Evolutionary conservation across 2,797 vertebrate species (phyloP).

Genomic region (Tragopan temminckii): DNA sequence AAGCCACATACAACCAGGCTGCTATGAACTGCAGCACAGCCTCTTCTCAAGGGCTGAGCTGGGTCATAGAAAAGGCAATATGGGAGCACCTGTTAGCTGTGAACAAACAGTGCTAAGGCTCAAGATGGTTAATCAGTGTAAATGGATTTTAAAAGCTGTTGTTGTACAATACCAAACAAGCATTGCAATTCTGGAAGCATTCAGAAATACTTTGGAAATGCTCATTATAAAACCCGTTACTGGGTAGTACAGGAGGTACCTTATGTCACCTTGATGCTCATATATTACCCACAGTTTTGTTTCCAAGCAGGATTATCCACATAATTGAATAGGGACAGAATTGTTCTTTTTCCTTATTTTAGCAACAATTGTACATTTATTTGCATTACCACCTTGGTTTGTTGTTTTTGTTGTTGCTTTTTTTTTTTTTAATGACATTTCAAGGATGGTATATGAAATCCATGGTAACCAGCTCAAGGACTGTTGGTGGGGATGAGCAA

Average conservation of each 20-base stretch:
- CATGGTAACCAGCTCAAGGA: neutral
- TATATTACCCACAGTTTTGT: neutral
- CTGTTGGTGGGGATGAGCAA: neutral
- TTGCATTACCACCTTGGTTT: neutral
- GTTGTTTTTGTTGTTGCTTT: neutral
- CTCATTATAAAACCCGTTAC: neutral
- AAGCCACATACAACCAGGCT: neutral
- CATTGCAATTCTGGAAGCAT: neutral
- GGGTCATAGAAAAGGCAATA: fast-evolving
- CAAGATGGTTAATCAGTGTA: neutral
- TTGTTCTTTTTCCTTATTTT: neutral
- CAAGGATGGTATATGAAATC: neutral
- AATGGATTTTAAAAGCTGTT: neutral
- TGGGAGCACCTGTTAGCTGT: neutral
- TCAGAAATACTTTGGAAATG: neutral
- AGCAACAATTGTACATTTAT: neutral
- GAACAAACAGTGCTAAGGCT: neutral
- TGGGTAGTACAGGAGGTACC: neutral
- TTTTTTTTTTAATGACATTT: neutral
- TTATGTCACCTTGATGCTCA: neutral
- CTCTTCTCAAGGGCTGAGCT: fast-evolving
- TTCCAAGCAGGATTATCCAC: neutral
- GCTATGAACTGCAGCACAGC: neutral
- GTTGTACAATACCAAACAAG: neutral
- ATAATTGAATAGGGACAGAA: fast-evolving